Evolutionary conservation across 2,888 invertebrate species (phyloP), one percentile per base, ranked within the genome.

Genomic region (Pandemis heparana): DNA sequence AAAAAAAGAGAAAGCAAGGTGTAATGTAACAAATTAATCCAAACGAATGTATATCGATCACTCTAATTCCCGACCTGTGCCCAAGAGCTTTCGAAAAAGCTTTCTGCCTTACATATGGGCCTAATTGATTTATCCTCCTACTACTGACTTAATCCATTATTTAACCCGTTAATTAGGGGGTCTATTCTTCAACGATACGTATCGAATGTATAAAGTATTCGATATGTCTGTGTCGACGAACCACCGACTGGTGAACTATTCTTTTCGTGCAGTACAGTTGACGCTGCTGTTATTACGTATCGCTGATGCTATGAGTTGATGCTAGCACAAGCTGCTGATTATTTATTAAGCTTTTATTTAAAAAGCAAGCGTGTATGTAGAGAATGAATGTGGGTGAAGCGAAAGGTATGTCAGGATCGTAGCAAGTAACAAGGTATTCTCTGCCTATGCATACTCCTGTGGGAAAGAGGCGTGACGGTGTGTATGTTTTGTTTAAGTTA

Each of bases 221-320:
- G 77, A 83, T 86, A 83, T 79, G 83, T 85, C 80, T 70, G 68
- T 64, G 82, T 79, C 79, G 70, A 23, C 62, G 69, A 77, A 80
- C 82, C 80, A 81, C 81, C 77, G 80, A 70, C 60, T 62, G 38
- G 65, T 32, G 12, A 38, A 60, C 70, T 74, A 70, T 70, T 62
- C 60, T 74, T 74, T 73, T 46, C 65, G 23, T 81, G 71, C n/a
- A n/a, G n/a, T 80, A 84, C 85, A 84, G 84, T 84, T 79, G 79
- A 80, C 81, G 64, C 64, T 76, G 70, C 67, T 12, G 6, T 51
- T 63, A 79, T 80, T 82, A 78, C 79, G 79, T 84, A 39, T 78
- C 8, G 51, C 0, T 65, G 48, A 61, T 68, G 56, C 32, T 63
- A 51, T 71, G 10, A 16, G 23, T 32, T 32, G 4, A 32, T 32